Conservation (phyloP, 2,888 invertebrate genomes). For the Amitus sp. region DNA sequence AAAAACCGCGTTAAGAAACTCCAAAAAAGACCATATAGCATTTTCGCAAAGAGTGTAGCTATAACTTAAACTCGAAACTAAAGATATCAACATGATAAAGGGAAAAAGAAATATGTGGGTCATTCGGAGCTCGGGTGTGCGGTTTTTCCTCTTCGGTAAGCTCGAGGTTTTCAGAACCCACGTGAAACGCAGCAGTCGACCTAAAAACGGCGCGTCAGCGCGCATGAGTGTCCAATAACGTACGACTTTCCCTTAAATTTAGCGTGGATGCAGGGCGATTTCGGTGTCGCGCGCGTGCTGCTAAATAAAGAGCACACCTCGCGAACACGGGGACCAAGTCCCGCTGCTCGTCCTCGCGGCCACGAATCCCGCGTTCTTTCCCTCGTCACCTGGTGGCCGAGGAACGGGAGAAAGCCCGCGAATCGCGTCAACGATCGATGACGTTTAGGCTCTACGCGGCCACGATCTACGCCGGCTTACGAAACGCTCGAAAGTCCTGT, state of each 20-base stretch:
- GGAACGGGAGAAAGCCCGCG: conserved; percentile 27
- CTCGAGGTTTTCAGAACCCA: conserved; percentile 26
- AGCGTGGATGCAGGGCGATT: conserved; percentile 5
- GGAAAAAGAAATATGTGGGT: background rate
- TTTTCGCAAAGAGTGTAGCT: no score
- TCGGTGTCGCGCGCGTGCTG: conserved; percentile 8
- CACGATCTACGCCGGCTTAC: conserved; percentile 30
- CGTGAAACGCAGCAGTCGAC: conserved; percentile 10
- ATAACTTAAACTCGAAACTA: no score
- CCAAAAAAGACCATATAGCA: no score
- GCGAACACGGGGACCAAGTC: no score
- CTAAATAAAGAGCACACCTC: background rate
- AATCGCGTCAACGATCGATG: conserved; percentile 35
- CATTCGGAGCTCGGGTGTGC: background rate
- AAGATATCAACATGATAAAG: no score
- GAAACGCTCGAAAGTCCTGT: conserved; percentile 45
- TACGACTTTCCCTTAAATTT: conserved; percentile 10
- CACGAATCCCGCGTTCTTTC: conserved; percentile 8
- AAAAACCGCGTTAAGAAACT: no score
- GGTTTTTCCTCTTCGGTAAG: conserved; percentile 30
- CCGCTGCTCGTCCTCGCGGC: no score
- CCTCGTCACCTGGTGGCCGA: conserved; percentile 17
- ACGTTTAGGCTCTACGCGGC: conserved; percentile 33
- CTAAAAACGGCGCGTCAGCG: conserved; percentile 10
- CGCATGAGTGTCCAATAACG: background rate